Conservation (phyloP, 2,888 invertebrate genomes). For the Sesia apiformis region DNA sequence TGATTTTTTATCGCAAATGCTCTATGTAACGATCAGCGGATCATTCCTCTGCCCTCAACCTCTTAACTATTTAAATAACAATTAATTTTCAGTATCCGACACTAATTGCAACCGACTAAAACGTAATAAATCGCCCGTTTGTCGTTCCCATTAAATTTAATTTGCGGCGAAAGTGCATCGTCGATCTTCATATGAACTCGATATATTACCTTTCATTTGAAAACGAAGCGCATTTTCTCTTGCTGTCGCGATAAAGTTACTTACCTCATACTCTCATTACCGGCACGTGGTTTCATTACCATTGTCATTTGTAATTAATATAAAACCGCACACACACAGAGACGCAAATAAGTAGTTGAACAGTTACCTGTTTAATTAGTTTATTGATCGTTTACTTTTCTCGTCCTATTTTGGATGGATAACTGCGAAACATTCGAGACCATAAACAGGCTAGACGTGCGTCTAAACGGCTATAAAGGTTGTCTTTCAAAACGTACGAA, state of each 20-base stretch:
- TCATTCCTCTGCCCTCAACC: too few relatives aligned
- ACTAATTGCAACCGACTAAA: constrained; percentile 5
- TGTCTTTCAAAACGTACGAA: too few relatives aligned
- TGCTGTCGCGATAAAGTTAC: constrained; percentile 57
- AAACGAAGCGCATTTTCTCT: constrained; percentile 55
- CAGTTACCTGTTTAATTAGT: not conserved
- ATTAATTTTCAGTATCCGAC: not conserved
- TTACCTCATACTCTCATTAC: constrained; percentile 2
- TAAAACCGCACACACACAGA: not conserved
- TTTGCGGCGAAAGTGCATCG: constrained; percentile 46
- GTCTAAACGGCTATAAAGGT: too few relatives aligned
- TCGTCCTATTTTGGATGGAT: not conserved
- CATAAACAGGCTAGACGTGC: too few relatives aligned
- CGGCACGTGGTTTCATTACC: too few relatives aligned
- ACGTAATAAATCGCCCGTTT: constrained; percentile 14
- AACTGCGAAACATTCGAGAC: too few relatives aligned
- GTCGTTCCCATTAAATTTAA: constrained; percentile 35
- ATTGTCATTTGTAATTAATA: not conserved
- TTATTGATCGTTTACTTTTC: not conserved
- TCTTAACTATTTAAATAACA: too few relatives aligned
- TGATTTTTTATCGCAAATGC: too few relatives aligned
- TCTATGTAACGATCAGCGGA: too few relatives aligned
- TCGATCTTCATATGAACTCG: constrained; percentile 24
- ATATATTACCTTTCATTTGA: constrained; percentile 59
- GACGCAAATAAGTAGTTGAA: not conserved